Conservation (phyloP, 2,888 invertebrate species). For the Chaetoderma sp. region DNA sequence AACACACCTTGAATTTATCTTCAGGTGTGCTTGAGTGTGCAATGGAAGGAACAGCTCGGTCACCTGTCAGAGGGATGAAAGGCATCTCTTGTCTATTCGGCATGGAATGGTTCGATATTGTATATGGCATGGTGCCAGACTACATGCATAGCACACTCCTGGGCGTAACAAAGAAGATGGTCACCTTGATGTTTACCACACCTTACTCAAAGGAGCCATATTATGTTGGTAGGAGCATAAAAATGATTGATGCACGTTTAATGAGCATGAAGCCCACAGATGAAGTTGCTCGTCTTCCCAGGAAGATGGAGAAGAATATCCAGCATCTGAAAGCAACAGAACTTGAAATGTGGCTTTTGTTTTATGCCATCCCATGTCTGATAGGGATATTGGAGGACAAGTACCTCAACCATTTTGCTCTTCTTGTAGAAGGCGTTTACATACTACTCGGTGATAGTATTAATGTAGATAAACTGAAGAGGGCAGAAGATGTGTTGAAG, state of each 20-base stretch:
- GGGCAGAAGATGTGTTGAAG: slow-evolving; percentile 16
- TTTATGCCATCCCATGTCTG: slow-evolving; percentile 31
- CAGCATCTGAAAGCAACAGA: slow-evolving; percentile 38
- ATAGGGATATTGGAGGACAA: slow-evolving; percentile 9
- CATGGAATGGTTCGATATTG: too few species aligned
- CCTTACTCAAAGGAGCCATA: slow-evolving; percentile 5
- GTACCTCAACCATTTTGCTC: slow-evolving; percentile 28
- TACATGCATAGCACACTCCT: slow-evolving; percentile 36
- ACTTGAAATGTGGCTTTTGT: slow-evolving; percentile 29
- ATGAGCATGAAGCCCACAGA: slow-evolving; percentile 28
- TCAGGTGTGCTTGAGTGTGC: too few species aligned
- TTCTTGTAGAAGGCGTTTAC: slow-evolving; percentile 28
- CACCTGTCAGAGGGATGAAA: too few species aligned
- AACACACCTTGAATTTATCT: too few species aligned
- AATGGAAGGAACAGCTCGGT: too few species aligned
- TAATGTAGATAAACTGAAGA: slow-evolving; percentile 6
- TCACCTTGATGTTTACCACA: slow-evolving; percentile 26
- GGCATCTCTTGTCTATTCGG: too few species aligned
- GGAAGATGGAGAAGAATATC: slow-evolving; percentile 22
- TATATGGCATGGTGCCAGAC: slow-evolving; percentile 26
- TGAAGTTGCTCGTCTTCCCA: slow-evolving; percentile 24
- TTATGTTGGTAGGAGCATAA: slow-evolving; percentile 18
- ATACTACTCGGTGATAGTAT: slow-evolving; percentile 30
- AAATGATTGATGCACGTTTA: slow-evolving; percentile 22
- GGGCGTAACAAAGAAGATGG: slow-evolving; percentile 28